Base-by-base conservation (phyloP, 2,797 vertebrate genomes). In the Telmatherina bonti region DNA sequence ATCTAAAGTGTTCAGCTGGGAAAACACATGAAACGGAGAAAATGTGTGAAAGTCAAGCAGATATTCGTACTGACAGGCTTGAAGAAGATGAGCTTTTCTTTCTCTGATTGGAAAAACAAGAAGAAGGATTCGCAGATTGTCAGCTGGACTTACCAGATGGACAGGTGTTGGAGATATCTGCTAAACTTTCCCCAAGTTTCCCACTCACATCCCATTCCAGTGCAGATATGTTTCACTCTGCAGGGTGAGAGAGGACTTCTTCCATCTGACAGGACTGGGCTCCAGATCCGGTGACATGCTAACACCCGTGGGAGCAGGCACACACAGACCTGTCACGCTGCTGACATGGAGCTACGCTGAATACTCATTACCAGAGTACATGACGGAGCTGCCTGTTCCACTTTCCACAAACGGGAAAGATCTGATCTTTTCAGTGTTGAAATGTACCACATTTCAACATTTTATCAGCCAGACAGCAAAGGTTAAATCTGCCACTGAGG, bases 221-320 rank as follows among this genome's bases (percentile, higher is more conserved):
- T 12, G n/a, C 38, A 61, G 26, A 59, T 11, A 10, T 16, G 24
- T 38, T 47, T 59, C 45, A 65, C 67, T 60, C 56, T 72, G 41
- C 33, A 54, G 43, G 15, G 16, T 36, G 56, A 60, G 15, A n/a
- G n/a, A n/a, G n/a, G 49, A 45, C 26, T 33, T 13, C 22, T n/a
- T n/a, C 2, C 15, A 11, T 1, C 49, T 77, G 74, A 78, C 74
- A 81, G 45, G 72, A n/a, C 4, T 9, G 9, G 66, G 65, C 43
- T 58, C 62, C 36, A 16, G 45, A 64, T 82, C 27, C 51, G 63
- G 62, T 78, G 79, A 80, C 79, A 70, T 41, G 30, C 31, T 27
- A 70, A 78, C 70, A 57, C 72, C 64, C 54, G 7, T 8, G 59
- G 71, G 66, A 64, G 18, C 49, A 70, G 63, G 38, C 60, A 62